Conservation (phyloP, 2,888 invertebrate species). For the Agonopterix arenella region DNA sequence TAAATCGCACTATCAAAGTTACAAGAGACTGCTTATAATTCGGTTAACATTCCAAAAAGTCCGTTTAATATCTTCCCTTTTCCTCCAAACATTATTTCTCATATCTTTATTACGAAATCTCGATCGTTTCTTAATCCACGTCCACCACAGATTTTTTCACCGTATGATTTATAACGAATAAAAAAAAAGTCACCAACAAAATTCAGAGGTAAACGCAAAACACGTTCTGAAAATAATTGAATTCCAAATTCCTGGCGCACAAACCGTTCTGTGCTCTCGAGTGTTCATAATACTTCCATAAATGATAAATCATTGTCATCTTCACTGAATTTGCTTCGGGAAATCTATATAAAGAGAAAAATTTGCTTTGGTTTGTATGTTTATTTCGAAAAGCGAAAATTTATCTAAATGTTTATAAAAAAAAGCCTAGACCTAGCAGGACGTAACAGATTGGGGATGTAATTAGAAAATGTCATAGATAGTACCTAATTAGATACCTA, state of each 20-base stretch:
- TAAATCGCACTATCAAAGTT: no score
- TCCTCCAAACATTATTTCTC: no score
- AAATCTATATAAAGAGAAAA: not conserved
- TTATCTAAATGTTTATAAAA: not conserved
- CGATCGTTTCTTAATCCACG: no score
- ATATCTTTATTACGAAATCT: no score
- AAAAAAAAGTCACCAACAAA: constrained; percentile 14
- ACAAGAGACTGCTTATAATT: no score
- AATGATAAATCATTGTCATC: constrained; percentile 44
- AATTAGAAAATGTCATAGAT: no score
- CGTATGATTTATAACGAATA: not conserved
- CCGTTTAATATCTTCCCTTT: no score
- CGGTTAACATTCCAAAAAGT: no score
- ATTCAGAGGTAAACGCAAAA: constrained; percentile 7
- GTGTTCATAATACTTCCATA: constrained; percentile 25
- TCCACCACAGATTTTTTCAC: no score
- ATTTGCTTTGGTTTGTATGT: not conserved
- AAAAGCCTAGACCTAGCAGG: not conserved
- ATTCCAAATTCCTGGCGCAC: constrained; percentile 41
- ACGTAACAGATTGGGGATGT: no score
- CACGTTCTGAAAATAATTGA: constrained; percentile 40
- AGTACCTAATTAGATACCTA: no score
- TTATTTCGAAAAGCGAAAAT: not conserved
- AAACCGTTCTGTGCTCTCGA: constrained; percentile 15
- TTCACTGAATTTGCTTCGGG: constrained; percentile 5